These are phyloP conservation scores for Paguma larvata DNA, from an alignment of 2,797 vertebrate genomes.

Conservation along the genomic window DNA sequence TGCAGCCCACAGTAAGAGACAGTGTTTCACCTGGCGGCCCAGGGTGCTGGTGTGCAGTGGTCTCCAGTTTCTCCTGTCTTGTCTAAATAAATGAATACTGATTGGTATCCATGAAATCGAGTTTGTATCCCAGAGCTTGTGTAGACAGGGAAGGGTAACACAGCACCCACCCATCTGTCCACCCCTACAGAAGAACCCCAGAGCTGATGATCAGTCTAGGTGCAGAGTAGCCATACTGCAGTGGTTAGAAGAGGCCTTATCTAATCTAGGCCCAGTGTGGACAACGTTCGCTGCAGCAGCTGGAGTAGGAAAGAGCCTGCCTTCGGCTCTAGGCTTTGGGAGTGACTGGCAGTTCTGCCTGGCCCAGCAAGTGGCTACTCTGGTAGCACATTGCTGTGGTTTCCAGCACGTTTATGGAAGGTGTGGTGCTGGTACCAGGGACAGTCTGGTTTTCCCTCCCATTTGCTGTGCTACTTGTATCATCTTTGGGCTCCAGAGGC, in stretches of 20 bases:
- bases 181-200: neutral
- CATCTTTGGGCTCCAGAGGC: neutral
- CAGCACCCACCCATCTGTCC: neutral
- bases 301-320: neutral
- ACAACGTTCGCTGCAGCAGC: neutral
- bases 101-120: neutral
- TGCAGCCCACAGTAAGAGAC: neutral
- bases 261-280: neutral
- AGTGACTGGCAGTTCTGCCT: neutral
- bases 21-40: neutral
- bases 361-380: neutral
- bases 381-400: neutral
- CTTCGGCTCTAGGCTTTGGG: too few relatives aligned
- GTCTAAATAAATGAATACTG: neutral
- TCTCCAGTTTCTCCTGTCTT: neutral
- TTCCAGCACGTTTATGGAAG: neutral
- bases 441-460: neutral
- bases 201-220: neutral
- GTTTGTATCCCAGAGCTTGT: neutral
- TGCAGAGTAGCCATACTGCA: neutral
- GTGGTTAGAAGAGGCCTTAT: neutral
- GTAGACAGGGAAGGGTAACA: neutral
- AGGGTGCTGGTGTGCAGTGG: too few relatives aligned
- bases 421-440: neutral
- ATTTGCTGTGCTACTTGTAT: neutral